Evolutionary conservation across 2,888 invertebrate genomes (phyloP).

Genomic region (Macropis europaea): DNA sequence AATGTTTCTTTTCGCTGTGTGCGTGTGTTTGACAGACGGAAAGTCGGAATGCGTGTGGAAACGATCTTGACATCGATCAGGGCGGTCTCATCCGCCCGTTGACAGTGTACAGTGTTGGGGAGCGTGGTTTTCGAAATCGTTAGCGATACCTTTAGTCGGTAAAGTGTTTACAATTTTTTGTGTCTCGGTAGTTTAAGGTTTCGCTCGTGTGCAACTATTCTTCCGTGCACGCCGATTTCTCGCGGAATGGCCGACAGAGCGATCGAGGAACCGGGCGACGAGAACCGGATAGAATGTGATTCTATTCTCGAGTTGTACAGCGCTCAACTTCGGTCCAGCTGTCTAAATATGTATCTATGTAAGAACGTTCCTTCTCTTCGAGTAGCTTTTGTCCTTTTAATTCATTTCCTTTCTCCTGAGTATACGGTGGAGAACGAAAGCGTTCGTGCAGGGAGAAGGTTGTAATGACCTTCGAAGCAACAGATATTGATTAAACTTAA

Average conservation of each 20-base stretch:
- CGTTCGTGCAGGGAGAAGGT: no score
- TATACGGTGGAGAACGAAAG: no score
- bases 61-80: not conserved
- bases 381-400: not conserved
- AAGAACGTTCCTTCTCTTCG: not conserved
- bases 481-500: no score
- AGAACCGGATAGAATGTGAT: not conserved
- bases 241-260: not conserved
- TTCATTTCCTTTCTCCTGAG: not conserved
- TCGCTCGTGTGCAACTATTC: conserved; percentile 23
- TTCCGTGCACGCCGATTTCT: conserved; percentile 26
- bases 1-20: conserved; percentile 62
- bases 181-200: conserved; percentile 36
- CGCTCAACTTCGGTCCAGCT: conserved; percentile 23
- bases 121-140: conserved; percentile 7
- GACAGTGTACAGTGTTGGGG: no score
- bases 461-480: no score
- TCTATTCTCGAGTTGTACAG: not conserved
- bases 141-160: conserved; percentile 32
- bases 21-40: conserved; percentile 23
- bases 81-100: no score
- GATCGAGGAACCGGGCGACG: not conserved
- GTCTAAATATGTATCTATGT: not conserved
- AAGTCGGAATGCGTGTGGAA: not conserved
- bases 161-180: conserved; percentile 23